Evolutionary conservation across 1,140 invertebrate species (phyloP).

Genomic region (Choristoneura fumiferana): DNA sequence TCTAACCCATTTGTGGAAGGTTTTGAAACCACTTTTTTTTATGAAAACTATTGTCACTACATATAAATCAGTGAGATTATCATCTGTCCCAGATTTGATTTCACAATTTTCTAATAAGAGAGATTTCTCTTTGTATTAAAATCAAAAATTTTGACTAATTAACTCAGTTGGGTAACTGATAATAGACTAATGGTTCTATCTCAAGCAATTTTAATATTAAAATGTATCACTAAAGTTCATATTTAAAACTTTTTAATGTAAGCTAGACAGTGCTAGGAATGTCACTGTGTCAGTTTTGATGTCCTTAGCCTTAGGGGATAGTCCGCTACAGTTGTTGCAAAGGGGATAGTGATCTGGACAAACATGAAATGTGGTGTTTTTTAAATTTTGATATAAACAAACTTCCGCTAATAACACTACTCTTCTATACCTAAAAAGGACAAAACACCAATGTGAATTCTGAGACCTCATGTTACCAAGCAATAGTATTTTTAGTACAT

Average conservation of each 20-base stretch:
- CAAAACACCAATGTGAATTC: conserved; percentile 8
- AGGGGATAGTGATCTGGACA: too few relatives aligned
- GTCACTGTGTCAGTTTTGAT: conserved; percentile 7
- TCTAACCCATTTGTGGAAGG: conserved; percentile 6
- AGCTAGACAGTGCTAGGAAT: conserved; percentile 14
- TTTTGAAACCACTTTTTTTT: conserved; percentile 2
- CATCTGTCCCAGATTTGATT: neutral
- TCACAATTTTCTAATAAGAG: neutral
- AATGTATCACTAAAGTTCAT: conserved; percentile 15
- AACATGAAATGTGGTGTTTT: neutral
- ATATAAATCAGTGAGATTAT: conserved; percentile 4
- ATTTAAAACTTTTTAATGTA: conserved; percentile 14
- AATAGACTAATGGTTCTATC: conserved; percentile 14
- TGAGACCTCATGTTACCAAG: conserved; percentile 6
- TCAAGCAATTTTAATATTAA: conserved; percentile 18
- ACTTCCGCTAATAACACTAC: neutral
- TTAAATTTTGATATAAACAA: neutral
- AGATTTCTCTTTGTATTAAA: neutral
- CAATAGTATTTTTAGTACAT: conserved; percentile 10
- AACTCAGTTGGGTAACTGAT: neutral
- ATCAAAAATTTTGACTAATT: conserved; percentile 1
- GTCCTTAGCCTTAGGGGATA: neutral
- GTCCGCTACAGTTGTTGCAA: neutral
- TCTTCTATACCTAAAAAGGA: conserved; percentile 10
- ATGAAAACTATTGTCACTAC: neutral